Percentiles rank a stretch among this genome's conserved stretches.
Evolutionary conservation across 2,113 vertebrate genomes (phyloP).

Genomic region (Menidia beryllina): DNA sequence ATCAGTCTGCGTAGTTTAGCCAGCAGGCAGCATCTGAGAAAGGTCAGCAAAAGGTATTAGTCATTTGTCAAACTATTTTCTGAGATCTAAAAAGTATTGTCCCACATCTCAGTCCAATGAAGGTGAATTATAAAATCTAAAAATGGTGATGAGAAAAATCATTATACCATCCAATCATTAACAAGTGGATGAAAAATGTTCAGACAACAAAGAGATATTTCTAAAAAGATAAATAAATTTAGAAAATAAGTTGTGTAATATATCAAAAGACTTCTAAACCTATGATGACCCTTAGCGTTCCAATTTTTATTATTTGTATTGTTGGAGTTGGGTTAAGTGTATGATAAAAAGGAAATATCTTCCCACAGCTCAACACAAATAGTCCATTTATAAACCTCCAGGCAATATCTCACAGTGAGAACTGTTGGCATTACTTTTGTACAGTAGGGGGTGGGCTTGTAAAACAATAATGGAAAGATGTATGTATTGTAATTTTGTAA

Average conservation of each 20-base stretch:
- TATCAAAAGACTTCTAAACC: conserved; percentile 57
- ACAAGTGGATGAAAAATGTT: conserved; percentile 24
- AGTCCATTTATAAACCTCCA: conserved; percentile 62
- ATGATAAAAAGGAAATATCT: conserved; percentile 60
- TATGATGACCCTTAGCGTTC: conserved; percentile 56
- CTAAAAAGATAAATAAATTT: conserved; percentile 39
- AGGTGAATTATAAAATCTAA: conserved; percentile 73
- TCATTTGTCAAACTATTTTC: conserved; percentile 63
- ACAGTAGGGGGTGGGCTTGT: conserved; percentile 17
- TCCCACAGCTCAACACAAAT: conserved; percentile 69
- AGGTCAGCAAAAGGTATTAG: conserved; percentile 69
- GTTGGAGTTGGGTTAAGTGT: conserved; percentile 47
- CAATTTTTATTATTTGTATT: conserved; percentile 26
- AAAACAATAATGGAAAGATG: conserved; percentile 12
- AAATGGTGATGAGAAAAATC: conserved; percentile 55
- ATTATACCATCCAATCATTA: conserved; percentile 28
- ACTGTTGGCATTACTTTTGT: conserved; percentile 45
- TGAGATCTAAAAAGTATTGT: conserved; percentile 58
- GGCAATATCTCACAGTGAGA: conserved; percentile 53
- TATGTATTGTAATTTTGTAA: background rate
- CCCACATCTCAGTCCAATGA: conserved; percentile 48
- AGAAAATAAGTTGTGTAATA: conserved; percentile 29
- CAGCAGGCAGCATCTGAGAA: conserved; percentile 50
- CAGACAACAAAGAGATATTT: conserved; percentile 31
- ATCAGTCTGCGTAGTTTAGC: conserved; percentile 48